Conservation (phyloP, 2,888 invertebrate genomes). For the Anthophora plumipes region DNA sequence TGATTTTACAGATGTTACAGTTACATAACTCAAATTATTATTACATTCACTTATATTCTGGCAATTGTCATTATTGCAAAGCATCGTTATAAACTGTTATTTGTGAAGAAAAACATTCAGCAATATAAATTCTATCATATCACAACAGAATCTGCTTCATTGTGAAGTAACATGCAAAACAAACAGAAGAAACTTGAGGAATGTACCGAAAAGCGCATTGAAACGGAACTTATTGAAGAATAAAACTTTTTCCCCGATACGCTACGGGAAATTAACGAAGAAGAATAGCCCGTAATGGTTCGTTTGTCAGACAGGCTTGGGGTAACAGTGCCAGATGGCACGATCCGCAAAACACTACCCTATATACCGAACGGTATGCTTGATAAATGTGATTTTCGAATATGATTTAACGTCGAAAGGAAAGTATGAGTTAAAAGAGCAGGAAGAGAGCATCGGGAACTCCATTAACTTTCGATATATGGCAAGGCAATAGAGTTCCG, state of each 20-base stretch:
- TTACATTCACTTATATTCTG: too few relatives aligned
- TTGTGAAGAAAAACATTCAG: too few relatives aligned
- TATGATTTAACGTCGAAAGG: constrained; percentile 37
- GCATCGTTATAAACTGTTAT: too few relatives aligned
- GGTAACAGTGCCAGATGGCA: constrained; percentile 53
- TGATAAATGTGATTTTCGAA: constrained; percentile 54
- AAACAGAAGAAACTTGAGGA: too few relatives aligned
- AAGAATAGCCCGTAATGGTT: constrained; percentile 24
- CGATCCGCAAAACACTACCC: constrained; percentile 39
- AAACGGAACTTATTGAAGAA: not conserved
- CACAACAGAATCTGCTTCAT: too few relatives aligned
- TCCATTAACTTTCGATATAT: constrained; percentile 27
- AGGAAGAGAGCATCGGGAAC: constrained; percentile 14
- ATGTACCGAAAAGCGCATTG: not conserved
- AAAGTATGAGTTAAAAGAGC: constrained; percentile 26
- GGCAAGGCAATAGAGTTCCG: constrained; percentile 6
- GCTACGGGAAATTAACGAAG: constrained; percentile 40
- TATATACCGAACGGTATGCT: constrained; percentile 14
- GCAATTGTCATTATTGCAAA: too few relatives aligned
- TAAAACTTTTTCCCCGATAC: not conserved
- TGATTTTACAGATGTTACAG: too few relatives aligned
- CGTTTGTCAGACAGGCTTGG: constrained; percentile 30
- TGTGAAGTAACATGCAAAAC: too few relatives aligned
- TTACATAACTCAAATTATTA: too few relatives aligned
- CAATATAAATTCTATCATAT: too few relatives aligned